phyloP scores from a whole-genome alignment of 2,888 invertebrate genomes.

The Andrena praecox region DNA sequence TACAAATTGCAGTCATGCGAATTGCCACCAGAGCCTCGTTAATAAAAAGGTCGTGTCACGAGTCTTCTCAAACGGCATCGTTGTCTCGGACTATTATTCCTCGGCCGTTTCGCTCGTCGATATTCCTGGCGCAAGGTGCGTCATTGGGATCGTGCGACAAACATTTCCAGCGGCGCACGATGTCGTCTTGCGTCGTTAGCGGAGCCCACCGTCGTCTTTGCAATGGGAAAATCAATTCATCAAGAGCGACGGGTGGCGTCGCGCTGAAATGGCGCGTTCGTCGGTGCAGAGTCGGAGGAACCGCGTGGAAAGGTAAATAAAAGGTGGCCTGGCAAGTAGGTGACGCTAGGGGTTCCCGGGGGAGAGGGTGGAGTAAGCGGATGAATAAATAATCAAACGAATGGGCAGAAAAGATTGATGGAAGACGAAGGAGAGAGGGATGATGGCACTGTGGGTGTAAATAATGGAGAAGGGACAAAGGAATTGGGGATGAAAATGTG shows the following conservation, averaged over 20 bases:
- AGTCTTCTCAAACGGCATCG: no score
- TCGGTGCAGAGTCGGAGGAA: no score
- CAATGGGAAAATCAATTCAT: slow-evolving; percentile 46
- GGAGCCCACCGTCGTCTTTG: background rate
- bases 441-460: background rate
- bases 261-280: background rate
- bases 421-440: background rate
- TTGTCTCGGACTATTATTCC: background rate
- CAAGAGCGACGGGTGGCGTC: background rate
- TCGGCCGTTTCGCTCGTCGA: slow-evolving; percentile 11
- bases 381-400: slow-evolving; percentile 6
- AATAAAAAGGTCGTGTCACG: no score
- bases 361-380: background rate
- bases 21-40: no score
- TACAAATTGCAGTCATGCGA: no score
- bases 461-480: background rate
- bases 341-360: background rate
- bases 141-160: slow-evolving; percentile 9
- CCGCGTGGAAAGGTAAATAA: background rate
- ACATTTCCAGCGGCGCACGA: background rate
- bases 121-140: background rate
- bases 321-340: background rate
- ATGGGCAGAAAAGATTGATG: background rate
- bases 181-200: slow-evolving; percentile 17
- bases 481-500: background rate